A percentile compares a stretch with the other conserved stretches of the same genome.
phyloP scores from a whole-genome alignment of 2,888 invertebrate species.

The Andrena trimmerana region DNA sequence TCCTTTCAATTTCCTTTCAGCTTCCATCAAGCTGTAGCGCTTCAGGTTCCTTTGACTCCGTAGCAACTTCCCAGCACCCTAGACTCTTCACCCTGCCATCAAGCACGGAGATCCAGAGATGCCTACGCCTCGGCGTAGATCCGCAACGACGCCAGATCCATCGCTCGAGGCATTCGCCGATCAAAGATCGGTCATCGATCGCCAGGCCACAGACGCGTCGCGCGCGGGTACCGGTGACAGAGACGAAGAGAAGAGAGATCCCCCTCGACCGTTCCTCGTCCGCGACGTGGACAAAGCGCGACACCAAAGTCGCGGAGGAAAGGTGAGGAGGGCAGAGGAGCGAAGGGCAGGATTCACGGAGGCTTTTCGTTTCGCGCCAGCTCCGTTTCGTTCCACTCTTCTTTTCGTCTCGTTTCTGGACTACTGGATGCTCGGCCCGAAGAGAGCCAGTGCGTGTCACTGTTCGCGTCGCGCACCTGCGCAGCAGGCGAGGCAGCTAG shows the following conservation, averaged over 20 bases:
- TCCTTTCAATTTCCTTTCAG: not conserved
- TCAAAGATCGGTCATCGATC: constrained; percentile 59
- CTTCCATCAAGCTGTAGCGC: not conserved
- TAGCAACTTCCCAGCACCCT: not conserved
- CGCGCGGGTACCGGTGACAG: constrained; percentile 38
- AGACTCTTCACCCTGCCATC: not conserved
- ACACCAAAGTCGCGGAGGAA: not conserved
- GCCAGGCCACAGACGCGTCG: constrained; percentile 28
- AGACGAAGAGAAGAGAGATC: constrained; percentile 38
- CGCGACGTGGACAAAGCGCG: constrained; percentile 48
- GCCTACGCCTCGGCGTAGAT: not conserved
- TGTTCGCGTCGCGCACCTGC: constrained; percentile 62
- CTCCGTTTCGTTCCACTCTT: constrained; percentile 45
- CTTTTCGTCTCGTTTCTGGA: constrained; percentile 38
- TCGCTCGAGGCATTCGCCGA: constrained; percentile 30
- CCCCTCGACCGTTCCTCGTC: constrained; percentile 24
- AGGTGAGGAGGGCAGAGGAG: not conserved
- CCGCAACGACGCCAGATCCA: constrained; percentile 23
- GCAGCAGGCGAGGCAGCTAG: constrained; percentile 70
- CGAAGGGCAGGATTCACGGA: not conserved
- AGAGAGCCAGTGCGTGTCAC: constrained; percentile 28
- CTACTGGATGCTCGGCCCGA: not conserved
- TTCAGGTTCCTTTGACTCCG: not conserved
- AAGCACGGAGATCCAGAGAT: not conserved
- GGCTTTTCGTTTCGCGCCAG: constrained; percentile 19